Evolutionary conservation across 2,797 vertebrate genomes (phyloP), one percentile per base, ranked within the genome.

Genomic region (Platalea minor): DNA sequence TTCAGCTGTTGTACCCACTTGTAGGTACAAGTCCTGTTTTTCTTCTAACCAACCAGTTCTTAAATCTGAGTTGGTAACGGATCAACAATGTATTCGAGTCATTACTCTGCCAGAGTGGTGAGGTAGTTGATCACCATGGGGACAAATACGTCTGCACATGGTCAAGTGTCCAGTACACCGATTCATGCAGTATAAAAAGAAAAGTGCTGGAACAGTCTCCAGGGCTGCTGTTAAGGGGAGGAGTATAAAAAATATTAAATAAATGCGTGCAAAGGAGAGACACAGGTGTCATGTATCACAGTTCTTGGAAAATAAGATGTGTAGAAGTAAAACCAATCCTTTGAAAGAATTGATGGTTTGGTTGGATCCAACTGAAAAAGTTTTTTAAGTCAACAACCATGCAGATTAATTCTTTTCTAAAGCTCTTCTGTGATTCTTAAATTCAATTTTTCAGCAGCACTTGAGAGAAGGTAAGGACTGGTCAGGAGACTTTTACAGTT

Each of bases 141-240:
- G 24, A 63, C 29, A 81, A 70, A 70, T n/a, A 63, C 0, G 0
- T 17, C 11, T 65, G 19, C 11, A 50, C 6, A 6, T 6, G 4
- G 19, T 65, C 41, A 54, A 76, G 13, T 16, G 33, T 56, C 13
- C 45, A 72, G 41, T 33, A 50, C 61, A 57, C 9, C 39, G 50
- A 25, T 39, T 67, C 2, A 5, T 54, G 17, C 8, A 21, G 4
- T 10, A 41, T 28, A 19, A 37, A 77, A 85, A 51, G 25, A 46
- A 85, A 74, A 45, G 18, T 2, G 4, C n/a, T 57, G 48, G 10
- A 80, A 54, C 13, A 70, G 5, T 7, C 18, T 50, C 31, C 18
- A 61, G 8, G 9, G 31, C 6, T 82, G 10, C 21, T 84, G 13
- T 45, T 72, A 63, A 35, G 35, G 7, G 81, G 11, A 2, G n/a